Conservation (phyloP, 2,888 invertebrate genomes). For the Athripsodes cinereus region DNA sequence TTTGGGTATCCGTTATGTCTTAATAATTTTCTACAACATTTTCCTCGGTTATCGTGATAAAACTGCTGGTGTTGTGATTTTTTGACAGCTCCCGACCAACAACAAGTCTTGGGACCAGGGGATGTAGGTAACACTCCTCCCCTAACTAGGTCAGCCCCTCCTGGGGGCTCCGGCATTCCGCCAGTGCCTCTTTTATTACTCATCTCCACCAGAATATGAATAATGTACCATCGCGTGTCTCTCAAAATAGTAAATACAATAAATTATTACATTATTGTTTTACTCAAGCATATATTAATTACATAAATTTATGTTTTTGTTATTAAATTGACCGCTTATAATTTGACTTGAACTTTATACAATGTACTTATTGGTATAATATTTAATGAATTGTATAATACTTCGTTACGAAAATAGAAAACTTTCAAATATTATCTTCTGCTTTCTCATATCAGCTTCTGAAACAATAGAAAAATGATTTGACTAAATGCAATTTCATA, state of each 20-base stretch:
- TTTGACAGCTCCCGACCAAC: slow-evolving; percentile 47
- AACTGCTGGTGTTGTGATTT: slow-evolving; percentile 40
- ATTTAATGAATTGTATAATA: no score
- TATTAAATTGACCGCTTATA: no score
- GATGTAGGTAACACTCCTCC: slow-evolving; percentile 21
- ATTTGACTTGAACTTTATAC: no score
- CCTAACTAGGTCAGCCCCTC: slow-evolving; percentile 1
- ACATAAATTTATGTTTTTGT: no score
- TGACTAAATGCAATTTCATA: no score
- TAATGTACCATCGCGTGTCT: not conserved
- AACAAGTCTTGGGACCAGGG: slow-evolving; percentile 30
- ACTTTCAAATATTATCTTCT: no score
- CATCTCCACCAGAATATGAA: not conserved
- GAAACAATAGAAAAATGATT: no score
- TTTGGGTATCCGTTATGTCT: slow-evolving; percentile 77
- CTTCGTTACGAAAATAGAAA: no score
- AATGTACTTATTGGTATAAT: no score
- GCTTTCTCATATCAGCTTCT: no score
- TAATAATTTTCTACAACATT: slow-evolving; percentile 75
- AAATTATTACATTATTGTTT: no score
- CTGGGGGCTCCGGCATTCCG: not conserved
- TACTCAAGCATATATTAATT: no score
- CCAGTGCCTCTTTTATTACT: slow-evolving; percentile 1
- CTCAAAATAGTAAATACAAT: not conserved
- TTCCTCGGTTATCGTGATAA: slow-evolving; percentile 73